These are phyloP conservation scores for Anthrax anthrax DNA, from an alignment of 2,888 invertebrate genomes.

Conservation along the genomic window DNA sequence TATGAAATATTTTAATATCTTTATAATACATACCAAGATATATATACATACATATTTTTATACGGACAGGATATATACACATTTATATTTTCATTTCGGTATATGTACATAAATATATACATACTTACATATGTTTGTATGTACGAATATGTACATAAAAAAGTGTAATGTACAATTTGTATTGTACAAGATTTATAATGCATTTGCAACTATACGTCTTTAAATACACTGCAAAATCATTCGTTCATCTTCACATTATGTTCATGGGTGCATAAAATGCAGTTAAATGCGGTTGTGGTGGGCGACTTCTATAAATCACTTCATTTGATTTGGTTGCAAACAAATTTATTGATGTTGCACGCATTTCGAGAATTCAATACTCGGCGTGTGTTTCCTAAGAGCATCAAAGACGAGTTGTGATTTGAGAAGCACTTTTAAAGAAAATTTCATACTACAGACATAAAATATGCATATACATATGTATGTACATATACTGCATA, in stretches of 20 bases:
- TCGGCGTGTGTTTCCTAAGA: conserved; percentile 6
- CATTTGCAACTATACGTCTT: too few species aligned
- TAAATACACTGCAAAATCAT: neutral
- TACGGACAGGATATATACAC: too few species aligned
- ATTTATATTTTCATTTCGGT: too few species aligned
- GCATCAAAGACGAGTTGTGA: neutral
- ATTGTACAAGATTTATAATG: too few species aligned
- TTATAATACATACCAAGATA: too few species aligned
- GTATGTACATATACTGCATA: neutral
- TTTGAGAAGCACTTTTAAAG: neutral
- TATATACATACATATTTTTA: too few species aligned
- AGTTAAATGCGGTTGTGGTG: conserved; percentile 10
- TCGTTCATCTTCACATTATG: conserved; percentile 9
- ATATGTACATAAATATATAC: too few species aligned
- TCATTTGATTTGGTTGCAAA: conserved; percentile 18
- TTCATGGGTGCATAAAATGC: conserved; percentile 12
- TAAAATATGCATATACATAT: neutral
- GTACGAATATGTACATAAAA: too few species aligned
- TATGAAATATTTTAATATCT: too few species aligned
- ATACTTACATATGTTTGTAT: too few species aligned
- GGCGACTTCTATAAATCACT: conserved; percentile 18
- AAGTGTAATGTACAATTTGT: too few species aligned
- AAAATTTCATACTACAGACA: neutral
- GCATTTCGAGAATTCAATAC: conserved; percentile 13
- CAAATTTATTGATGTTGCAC: conserved; percentile 19